Evolutionary conservation across 2,113 vertebrate species (phyloP).

Genomic region (Spermophilus dauricus): DNA sequence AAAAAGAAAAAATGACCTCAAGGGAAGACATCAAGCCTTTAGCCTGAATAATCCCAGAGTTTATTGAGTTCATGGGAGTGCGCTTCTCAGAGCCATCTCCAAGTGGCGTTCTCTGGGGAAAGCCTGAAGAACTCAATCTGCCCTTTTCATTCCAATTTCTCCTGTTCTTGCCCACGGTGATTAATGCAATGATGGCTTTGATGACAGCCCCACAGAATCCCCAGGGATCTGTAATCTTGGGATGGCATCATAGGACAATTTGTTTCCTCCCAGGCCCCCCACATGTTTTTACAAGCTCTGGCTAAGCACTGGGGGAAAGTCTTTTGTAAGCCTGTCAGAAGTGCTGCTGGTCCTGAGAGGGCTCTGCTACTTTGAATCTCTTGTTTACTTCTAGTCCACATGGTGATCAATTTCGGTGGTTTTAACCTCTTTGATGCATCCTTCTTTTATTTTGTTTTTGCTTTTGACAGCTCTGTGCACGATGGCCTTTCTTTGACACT

Average conservation of each 20-base stretch:
- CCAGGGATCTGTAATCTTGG: constrained; percentile 58
- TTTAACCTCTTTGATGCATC: neutral
- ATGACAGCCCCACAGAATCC: constrained; percentile 8
- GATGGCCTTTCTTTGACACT: constrained; percentile 72
- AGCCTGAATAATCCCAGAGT: constrained; percentile 13
- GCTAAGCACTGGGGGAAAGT: neutral
- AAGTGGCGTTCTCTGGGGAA: constrained; percentile 9
- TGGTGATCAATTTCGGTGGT: constrained; percentile 69
- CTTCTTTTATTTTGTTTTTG: neutral
- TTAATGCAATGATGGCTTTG: neutral
- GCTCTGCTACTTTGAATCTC: constrained; percentile 31
- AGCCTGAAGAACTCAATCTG: constrained; percentile 35
- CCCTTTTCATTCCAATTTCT: constrained; percentile 42
- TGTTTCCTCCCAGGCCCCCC: constrained; percentile 48
- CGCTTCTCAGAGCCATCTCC: neutral
- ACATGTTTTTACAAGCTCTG: neutral
- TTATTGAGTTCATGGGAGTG: neutral
- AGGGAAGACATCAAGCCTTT: neutral
- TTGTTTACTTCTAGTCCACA: constrained; percentile 13
- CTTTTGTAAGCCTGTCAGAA: constrained; percentile 67
- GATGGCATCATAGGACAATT: neutral
- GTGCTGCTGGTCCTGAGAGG: neutral
- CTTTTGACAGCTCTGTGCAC: constrained; percentile 34
- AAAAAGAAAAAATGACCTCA: neutral
- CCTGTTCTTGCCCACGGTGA: constrained; percentile 41